A percentile compares a stretch with the other conserved stretches of the same genome.
These are phyloP conservation scores for Cryptocephalus primarius DNA, from an alignment of 2,888 invertebrate genomes.

Conservation along the genomic window DNA sequence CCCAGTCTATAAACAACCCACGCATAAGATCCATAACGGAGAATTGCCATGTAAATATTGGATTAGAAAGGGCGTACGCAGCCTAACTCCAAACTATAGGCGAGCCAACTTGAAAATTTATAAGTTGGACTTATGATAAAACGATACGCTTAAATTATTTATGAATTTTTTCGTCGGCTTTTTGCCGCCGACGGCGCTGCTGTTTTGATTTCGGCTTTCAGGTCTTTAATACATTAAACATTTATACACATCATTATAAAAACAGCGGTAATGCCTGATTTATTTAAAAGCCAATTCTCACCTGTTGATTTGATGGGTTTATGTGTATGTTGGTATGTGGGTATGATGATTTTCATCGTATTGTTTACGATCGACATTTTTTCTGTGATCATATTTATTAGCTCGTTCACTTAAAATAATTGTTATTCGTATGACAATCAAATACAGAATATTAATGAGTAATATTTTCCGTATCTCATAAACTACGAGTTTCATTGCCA, in stretches of 20 bases:
- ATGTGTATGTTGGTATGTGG: no score
- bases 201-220: conserved; percentile 7
- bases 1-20: conserved; percentile 4
- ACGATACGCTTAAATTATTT: conserved; percentile 37
- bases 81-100: conserved; percentile 9
- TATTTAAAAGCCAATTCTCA: conserved; percentile 19
- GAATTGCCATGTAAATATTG: conserved; percentile 25
- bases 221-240: conserved; percentile 24
- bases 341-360: no score
- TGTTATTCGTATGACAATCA: no score
- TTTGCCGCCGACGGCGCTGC: conserved; percentile 18
- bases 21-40: conserved; percentile 13
- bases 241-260: conserved; percentile 21
- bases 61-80: conserved; percentile 10
- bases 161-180: conserved; percentile 38
- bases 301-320: conserved; percentile 18
- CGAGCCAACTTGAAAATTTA: conserved; percentile 32
- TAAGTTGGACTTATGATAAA: conserved; percentile 38
- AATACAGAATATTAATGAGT: no score
- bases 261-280: conserved; percentile 17
- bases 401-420: no score
- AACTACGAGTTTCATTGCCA: no score
- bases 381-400: no score
- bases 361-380: no score
- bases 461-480: no score